Percentiles rank a stretch among this genome's conserved stretches.
Conservation (phyloP, 2,888 invertebrate species). For the Ceramica pisi region DNA sequence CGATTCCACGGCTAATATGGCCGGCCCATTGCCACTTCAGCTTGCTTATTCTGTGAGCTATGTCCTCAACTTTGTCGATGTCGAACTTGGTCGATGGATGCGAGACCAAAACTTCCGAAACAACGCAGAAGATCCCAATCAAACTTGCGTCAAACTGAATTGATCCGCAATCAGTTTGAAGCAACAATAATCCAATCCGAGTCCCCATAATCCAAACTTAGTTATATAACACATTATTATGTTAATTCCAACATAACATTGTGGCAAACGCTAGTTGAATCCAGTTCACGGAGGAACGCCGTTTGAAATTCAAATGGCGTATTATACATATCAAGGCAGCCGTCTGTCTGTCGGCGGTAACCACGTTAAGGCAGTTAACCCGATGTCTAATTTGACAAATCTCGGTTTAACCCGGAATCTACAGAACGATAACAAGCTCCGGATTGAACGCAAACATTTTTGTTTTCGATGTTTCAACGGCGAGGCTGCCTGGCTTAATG, state of each 20-base stretch:
- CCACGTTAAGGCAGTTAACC: conserved; percentile 74
- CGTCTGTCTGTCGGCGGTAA: conserved; percentile 75
- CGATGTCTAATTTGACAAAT: conserved; percentile 76
- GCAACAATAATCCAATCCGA: conserved; percentile 48
- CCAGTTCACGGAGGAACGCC: conserved; percentile 63
- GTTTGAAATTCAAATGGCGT: conserved; percentile 79
- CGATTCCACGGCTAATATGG: too few species aligned
- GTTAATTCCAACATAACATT: conserved; percentile 66
- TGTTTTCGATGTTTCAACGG: conserved; percentile 7
- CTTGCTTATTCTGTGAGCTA: too few species aligned
- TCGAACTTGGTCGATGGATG: too few species aligned
- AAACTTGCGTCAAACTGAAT: conserved; percentile 23
- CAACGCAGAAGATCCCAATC: conserved; percentile 12
- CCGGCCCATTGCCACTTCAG: too few species aligned
- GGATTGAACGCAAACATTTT: conserved; percentile 42
- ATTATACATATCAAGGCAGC: conserved; percentile 73
- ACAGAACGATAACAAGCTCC: conserved; percentile 40
- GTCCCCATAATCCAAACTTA: conserved; percentile 48
- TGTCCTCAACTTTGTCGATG: too few species aligned
- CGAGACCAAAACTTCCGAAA: not conserved
- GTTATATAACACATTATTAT: conserved; percentile 63
- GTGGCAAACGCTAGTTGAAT: conserved; percentile 64
- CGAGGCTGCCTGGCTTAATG: not conserved
- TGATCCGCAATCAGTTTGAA: conserved; percentile 33
- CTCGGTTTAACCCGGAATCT: conserved; percentile 64